Evolutionary conservation across 2,113 vertebrate species (phyloP).

Genomic region (Motacilla alba): DNA sequence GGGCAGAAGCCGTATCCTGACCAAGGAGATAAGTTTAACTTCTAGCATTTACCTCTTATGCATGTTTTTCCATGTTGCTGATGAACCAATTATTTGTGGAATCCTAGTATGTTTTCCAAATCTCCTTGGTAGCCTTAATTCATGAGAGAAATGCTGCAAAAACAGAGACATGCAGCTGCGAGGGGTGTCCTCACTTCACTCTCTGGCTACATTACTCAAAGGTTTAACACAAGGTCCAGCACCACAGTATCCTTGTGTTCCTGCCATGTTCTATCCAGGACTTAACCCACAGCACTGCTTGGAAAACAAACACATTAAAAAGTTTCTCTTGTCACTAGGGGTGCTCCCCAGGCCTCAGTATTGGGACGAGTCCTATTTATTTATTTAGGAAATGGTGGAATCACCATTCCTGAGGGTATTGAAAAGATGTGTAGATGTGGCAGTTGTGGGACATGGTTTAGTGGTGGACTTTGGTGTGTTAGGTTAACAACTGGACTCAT

Average conservation of each 20-base stretch:
- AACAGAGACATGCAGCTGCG: not conserved
- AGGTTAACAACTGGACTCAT: not conserved
- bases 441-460: not conserved
- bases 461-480: not conserved
- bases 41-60: not conserved
- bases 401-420: not conserved
- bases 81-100: not conserved
- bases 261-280: not conserved
- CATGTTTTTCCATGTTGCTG: not conserved
- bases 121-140: not conserved
- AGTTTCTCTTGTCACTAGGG: not conserved
- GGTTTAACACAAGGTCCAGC: not conserved
- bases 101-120: not conserved
- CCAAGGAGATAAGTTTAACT: not conserved
- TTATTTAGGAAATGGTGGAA: not conserved
- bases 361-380: accelerated
- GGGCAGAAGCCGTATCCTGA: not conserved
- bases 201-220: not conserved
- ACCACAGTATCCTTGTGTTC: not conserved
- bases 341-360: not conserved
- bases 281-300: not conserved
- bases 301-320: not conserved
- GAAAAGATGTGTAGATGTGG: accelerated
- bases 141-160: not conserved
- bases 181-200: accelerated